A percentile compares a stretch with the other conserved stretches of the same genome.
These are phyloP conservation scores for Pseudomyrmex sp. DNA, from an alignment of 1,140 invertebrate genomes.

Conservation along the genomic window DNA sequence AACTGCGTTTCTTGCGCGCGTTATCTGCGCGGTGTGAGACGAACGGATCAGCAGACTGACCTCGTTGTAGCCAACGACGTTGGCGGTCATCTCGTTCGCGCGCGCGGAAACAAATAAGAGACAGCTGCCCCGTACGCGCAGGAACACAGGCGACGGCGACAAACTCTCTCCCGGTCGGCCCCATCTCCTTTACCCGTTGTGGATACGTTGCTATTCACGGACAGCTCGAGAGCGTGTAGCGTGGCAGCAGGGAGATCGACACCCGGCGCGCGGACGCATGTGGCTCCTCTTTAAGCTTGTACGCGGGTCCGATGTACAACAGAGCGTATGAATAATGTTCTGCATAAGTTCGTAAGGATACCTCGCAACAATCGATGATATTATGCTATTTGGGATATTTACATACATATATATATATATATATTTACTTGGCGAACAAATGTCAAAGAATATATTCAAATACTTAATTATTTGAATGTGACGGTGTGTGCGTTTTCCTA, in stretches of 20 bases:
- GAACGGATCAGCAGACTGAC: slow-evolving; percentile 15
- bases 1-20: neutral
- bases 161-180: slow-evolving; percentile 41
- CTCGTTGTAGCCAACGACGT: slow-evolving; percentile 22
- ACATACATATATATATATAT: too few relatives aligned
- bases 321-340: too few relatives aligned
- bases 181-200: slow-evolving; percentile 43
- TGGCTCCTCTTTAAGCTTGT: slow-evolving; percentile 58
- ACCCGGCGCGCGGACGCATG: slow-evolving; percentile 50
- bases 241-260: slow-evolving; percentile 22
- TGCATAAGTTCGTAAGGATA: neutral
- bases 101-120: slow-evolving; percentile 47
- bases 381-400: too few relatives aligned
- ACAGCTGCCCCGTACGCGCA: slow-evolving; percentile 43
- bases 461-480: too few relatives aligned
- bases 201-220: slow-evolving; percentile 46
- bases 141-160: slow-evolving; percentile 42
- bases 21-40: neutral
- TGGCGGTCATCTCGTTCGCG: slow-evolving; percentile 43
- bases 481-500: too few relatives aligned
- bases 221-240: slow-evolving; percentile 12
- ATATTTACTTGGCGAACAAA: too few relatives aligned
- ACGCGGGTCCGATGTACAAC: slow-evolving; percentile 3
- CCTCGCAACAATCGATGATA: too few relatives aligned
- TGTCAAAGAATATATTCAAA: too few relatives aligned